Evolutionary conservation across 2,888 invertebrate species (phyloP).

Genomic region (Tetheella fluctuosa): DNA sequence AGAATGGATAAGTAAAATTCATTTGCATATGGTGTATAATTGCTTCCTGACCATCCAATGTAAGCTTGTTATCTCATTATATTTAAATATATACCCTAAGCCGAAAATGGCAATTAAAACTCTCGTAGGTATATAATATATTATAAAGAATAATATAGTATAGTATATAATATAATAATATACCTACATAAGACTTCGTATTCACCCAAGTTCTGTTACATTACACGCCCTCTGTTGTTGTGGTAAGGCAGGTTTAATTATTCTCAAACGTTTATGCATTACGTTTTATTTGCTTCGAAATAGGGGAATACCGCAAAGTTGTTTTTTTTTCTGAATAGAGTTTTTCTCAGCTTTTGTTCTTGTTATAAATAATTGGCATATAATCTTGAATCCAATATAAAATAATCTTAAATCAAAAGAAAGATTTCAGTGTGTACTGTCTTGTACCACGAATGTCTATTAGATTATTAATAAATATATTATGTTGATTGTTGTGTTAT

Average conservation of each 20-base stretch:
- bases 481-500: too few species aligned
- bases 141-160: too few species aligned
- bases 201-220: too few species aligned
- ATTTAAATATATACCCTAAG: too few species aligned
- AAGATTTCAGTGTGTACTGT: too few species aligned
- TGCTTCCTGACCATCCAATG: conserved; percentile 24
- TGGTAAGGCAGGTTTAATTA: neutral
- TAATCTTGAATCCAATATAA: neutral
- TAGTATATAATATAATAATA: too few species aligned
- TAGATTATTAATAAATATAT: too few species aligned
- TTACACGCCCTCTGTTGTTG: neutral
- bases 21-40: conserved; percentile 35
- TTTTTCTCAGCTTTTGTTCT: neutral
- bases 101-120: neutral
- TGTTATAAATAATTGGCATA: neutral
- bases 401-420: too few species aligned
- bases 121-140: too few species aligned
- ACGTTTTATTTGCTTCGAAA: neutral
- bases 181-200: neutral
- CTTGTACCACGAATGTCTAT: too few species aligned
- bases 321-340: too few species aligned
- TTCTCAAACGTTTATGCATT: neutral
- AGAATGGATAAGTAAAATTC: conserved; percentile 28
- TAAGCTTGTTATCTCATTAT: conserved; percentile 20
- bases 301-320: neutral